phyloP scores from a whole-genome alignment of 2,888 invertebrate species.

The Acrobasis repandana region DNA sequence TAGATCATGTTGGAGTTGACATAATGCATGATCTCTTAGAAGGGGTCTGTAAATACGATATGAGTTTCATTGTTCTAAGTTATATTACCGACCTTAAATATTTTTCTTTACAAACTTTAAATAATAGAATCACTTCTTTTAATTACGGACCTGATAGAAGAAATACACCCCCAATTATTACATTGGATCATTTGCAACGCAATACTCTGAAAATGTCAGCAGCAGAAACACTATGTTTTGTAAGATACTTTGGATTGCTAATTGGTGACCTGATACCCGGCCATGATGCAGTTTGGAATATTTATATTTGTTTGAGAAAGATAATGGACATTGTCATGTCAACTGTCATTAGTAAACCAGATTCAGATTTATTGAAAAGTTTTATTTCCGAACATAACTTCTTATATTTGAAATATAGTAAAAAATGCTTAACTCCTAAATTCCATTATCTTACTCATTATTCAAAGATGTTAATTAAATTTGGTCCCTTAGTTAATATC shows the following conservation, averaged over 20 bases:
- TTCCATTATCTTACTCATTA: constrained; percentile 20
- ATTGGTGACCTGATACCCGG: constrained; percentile 5
- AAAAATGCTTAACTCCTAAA: constrained; percentile 21
- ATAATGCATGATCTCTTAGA: constrained; percentile 26
- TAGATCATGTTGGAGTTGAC: constrained; percentile 24
- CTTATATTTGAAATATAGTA: constrained; percentile 18
- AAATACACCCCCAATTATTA: constrained; percentile 1
- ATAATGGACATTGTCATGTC: constrained; percentile 21
- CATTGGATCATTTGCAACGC: not conserved
- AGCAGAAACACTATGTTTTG: constrained; percentile 12
- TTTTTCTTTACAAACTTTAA: constrained; percentile 11
- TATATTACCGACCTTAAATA: constrained; percentile 10
- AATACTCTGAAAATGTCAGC: constrained; percentile 15
- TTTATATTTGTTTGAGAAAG: constrained; percentile 13
- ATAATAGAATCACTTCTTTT: constrained; percentile 1
- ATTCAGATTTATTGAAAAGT: constrained; percentile 19
- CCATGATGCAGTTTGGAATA: constrained; percentile 12
- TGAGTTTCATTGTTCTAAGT: constrained; percentile 21
- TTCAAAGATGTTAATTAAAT: constrained; percentile 18
- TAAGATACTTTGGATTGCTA: constrained; percentile 11
- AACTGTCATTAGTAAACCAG: constrained; percentile 4
- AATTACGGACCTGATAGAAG: constrained; percentile 14
- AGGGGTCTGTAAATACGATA: constrained; percentile 20
- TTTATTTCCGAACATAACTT: constrained; percentile 24
- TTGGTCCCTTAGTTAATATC: constrained; percentile 21